phyloP scores from a whole-genome alignment of 1,140 invertebrate genomes.

The Eufriesea mexicana region DNA sequence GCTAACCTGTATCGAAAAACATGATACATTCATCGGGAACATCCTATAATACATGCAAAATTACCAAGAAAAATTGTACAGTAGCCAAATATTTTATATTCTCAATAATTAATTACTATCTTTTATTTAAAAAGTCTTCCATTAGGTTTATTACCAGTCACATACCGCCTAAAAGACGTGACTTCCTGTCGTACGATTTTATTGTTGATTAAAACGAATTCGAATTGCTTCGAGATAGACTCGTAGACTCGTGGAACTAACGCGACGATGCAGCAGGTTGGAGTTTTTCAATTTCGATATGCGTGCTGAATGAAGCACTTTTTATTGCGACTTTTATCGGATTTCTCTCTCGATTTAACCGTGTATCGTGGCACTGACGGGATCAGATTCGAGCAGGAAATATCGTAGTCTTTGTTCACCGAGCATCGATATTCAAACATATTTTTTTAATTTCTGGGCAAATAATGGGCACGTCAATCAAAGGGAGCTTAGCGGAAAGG shows the following conservation, averaged over 20 bases:
- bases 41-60: no score
- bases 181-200: not conserved
- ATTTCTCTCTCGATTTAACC: slow-evolving; percentile 31
- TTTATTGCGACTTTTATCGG: slow-evolving; percentile 31
- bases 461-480: not conserved
- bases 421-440: not conserved
- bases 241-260: not conserved
- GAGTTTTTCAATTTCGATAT: slow-evolving; percentile 40
- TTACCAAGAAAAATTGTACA: no score
- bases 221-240: not conserved
- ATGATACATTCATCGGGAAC: no score
- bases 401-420: slow-evolving; percentile 8
- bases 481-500: not conserved
- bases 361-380: not conserved
- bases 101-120: no score
- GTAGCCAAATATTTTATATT: no score
- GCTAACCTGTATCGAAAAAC: no score
- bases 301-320: slow-evolving; percentile 38
- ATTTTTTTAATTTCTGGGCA: not conserved
- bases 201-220: not conserved
- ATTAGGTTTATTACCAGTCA: not conserved
- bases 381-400: not conserved
- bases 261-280: not conserved
- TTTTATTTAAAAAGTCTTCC: not conserved
- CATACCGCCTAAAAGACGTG: not conserved